Evolutionary conservation across 2,113 vertebrate genomes (phyloP).

Genomic region (Phalacrocorax pelagicus): DNA sequence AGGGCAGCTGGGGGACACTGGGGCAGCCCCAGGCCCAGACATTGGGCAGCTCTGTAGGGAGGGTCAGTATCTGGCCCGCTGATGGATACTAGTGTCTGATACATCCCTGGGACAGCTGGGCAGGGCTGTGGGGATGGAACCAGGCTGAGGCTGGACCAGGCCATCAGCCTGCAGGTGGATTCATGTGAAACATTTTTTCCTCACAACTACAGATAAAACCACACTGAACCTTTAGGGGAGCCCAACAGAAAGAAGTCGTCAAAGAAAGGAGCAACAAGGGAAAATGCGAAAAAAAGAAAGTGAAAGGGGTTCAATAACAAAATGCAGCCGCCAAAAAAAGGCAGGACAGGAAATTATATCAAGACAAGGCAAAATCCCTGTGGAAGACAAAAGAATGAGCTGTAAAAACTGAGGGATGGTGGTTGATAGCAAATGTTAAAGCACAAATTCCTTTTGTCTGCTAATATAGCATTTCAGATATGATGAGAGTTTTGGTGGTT

Average conservation of each 20-base stretch:
- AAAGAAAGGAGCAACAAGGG: background rate
- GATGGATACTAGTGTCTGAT: background rate
- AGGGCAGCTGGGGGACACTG: accelerated
- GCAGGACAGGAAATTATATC: background rate
- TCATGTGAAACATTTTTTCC: background rate
- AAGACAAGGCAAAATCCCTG: background rate
- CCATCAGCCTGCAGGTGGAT: background rate
- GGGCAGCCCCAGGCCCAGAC: background rate
- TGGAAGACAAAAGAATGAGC: background rate
- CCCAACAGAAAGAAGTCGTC: background rate
- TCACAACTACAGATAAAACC: background rate
- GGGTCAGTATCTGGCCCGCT: background rate
- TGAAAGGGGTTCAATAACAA: background rate
- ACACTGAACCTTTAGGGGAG: background rate
- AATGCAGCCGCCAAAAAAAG: background rate
- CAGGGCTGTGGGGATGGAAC: background rate
- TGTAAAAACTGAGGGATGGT: background rate
- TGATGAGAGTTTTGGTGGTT: background rate
- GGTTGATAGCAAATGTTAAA: background rate
- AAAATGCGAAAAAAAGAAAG: background rate
- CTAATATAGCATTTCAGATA: background rate
- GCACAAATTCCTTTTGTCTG: background rate
- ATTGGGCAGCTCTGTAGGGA: background rate
- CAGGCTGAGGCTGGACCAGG: background rate
- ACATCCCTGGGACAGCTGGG: background rate